A percentile compares a stretch with the other conserved stretches of the same genome.
phyloP scores from a whole-genome alignment of 2,113 vertebrate genomes.

The Antidorcas marsupialis region DNA sequence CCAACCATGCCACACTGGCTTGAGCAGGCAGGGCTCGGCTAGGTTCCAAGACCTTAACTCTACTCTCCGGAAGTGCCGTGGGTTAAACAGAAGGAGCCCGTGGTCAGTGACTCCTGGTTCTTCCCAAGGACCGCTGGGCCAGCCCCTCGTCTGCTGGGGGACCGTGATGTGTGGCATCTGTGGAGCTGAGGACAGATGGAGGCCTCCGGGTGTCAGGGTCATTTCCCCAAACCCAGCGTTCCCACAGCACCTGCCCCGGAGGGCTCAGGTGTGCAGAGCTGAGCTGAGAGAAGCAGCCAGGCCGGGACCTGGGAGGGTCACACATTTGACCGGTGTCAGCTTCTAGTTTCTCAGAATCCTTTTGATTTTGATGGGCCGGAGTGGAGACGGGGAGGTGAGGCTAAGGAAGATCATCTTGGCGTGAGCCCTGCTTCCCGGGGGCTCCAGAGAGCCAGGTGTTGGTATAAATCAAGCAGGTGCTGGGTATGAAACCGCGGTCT shows the following conservation, averaged over 20 bases:
- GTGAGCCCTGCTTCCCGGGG: accelerated
- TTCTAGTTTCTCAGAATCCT: neutral
- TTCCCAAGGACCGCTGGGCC: neutral
- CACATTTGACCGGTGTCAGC: neutral
- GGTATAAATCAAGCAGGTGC: neutral
- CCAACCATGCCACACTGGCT: neutral
- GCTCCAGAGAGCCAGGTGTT: neutral
- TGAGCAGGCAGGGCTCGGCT: neutral
- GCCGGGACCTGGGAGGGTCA: neutral
- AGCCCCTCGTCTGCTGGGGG: neutral
- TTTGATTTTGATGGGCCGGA: neutral
- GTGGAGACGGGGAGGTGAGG: neutral
- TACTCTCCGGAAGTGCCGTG: neutral
- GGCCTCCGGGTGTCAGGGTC: neutral
- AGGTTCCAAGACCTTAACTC: neutral
- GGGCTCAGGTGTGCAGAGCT: neutral
- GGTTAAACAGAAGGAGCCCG: neutral
- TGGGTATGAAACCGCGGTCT: neutral
- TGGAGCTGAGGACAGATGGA: neutral
- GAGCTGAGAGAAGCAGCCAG: neutral
- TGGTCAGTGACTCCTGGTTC: neutral
- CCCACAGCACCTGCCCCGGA: neutral
- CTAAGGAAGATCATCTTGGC: neutral
- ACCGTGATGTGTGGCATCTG: accelerated
- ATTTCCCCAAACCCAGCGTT: neutral